Conservation (phyloP, 2,888 invertebrate genomes). For the Mythimna albipuncta region DNA sequence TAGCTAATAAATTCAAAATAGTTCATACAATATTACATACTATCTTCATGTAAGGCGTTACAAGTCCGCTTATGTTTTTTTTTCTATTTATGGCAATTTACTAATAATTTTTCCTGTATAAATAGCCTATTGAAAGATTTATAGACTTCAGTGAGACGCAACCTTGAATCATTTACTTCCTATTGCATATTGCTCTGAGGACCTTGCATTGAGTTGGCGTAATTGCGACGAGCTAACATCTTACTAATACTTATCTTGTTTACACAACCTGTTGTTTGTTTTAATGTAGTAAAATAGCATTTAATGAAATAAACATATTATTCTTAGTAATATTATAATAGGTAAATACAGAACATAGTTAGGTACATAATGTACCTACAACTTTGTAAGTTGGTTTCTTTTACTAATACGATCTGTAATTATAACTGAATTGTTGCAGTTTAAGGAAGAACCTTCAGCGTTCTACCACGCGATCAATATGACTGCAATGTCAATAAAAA, state of each 20-base stretch:
- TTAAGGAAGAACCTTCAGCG: constrained; percentile 86
- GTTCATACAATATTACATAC: not conserved
- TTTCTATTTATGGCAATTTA: constrained; percentile 54
- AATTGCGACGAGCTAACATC: constrained; percentile 75
- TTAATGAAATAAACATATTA: constrained; percentile 41
- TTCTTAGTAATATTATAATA: constrained; percentile 5
- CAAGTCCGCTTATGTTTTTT: constrained; percentile 40
- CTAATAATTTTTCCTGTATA: constrained; percentile 68
- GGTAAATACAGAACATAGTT: not conserved
- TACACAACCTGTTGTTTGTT: constrained; percentile 66
- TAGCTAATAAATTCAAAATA: too few relatives aligned
- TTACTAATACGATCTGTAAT: constrained; percentile 27
- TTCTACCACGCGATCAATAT: constrained; percentile 78
- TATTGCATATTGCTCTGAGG: constrained; percentile 82
- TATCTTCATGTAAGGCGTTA: constrained; percentile 1
- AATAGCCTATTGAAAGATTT: constrained; percentile 75
- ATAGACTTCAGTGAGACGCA: constrained; percentile 72
- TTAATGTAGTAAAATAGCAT: constrained; percentile 40
- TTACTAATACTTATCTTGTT: constrained; percentile 72
- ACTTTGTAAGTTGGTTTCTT: constrained; percentile 24
- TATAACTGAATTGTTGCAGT: constrained; percentile 51
- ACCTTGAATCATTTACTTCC: constrained; percentile 85
- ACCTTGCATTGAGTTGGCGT: constrained; percentile 82
- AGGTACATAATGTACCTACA: not conserved
- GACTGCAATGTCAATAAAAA: constrained; percentile 74